Evolutionary conservation across 1,140 invertebrate genomes (phyloP), one percentile per base, ranked within the genome.

Genomic region (Lamellibrachia luymesi): DNA sequence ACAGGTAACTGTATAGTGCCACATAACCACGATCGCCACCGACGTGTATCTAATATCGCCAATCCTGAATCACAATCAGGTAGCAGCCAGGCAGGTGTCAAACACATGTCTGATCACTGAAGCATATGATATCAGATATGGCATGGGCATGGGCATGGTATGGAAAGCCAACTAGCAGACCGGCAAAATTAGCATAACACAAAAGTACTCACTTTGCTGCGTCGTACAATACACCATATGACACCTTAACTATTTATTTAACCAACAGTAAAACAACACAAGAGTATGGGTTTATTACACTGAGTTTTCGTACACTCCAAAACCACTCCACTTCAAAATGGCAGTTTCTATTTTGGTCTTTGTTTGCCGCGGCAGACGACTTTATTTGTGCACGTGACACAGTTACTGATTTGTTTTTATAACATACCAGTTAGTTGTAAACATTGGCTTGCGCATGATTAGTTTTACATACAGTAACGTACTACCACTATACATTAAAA

Each of bases 341-440:
- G 64, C 64, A 80, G 64, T 80, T 80, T 80, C 64, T 80, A 80
- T 80, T 80, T 80, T 80, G 64, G 64, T 80, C 64, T 80, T 80
- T 80, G 64, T 80, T 80, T 80, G 64, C 64, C 64, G 64, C 64
- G 64, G 64, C 64, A 80, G 64, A 80, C 64, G 64, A 80, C 64
- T 80, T 10, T 80, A 80, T 80, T 80, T 80, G 64, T 80, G 64
- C 64, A 80, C 64, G 64, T 80, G 64, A 80, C 64, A 80, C 25
- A 80, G 38, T 80, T 22, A 8, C 25, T 80, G 5, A 10, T 80
- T 80, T 8, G 2, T 80, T 80, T 80, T 80, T 80, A 80, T 80
- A 80, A 22, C 13, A 80, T 22, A 80, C 64, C 4, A 80, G 4
- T 80, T 80, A 80, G 6, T 80, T 80, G 17, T 80, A 17, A 80